These are phyloP conservation scores for Collichthys lucidus DNA, from an alignment of 2,113 vertebrate species.

Conservation along the genomic window DNA sequence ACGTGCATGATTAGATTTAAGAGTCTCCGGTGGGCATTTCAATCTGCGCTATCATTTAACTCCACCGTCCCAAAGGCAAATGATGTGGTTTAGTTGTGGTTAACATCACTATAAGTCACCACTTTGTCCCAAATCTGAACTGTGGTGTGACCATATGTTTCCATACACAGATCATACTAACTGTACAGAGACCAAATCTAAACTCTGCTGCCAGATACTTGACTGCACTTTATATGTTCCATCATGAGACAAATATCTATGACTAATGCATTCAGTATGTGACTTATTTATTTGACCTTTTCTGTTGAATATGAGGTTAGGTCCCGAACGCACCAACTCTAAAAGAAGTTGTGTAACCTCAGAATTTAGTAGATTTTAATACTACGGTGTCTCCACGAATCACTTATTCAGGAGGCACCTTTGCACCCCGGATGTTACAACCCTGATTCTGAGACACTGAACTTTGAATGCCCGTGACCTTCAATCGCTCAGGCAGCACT, in stretches of 20 bases:
- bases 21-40: slow-evolving; percentile 9
- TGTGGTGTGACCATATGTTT: slow-evolving; percentile 33
- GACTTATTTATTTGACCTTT: not conserved
- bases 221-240: not conserved
- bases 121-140: slow-evolving; percentile 18
- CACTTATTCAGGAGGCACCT: not conserved
- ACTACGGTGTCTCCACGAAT: not conserved
- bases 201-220: slow-evolving; percentile 19
- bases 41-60: slow-evolving; percentile 48
- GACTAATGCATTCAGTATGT: not conserved
- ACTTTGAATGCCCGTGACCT: too few species aligned
- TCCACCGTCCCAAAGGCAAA: not conserved
- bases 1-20: slow-evolving; percentile 28
- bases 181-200: slow-evolving; percentile 47
- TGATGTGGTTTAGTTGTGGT: slow-evolving; percentile 2
- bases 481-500: too few species aligned
- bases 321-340: not conserved
- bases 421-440: too few species aligned
- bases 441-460: too few species aligned
- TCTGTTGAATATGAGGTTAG: not conserved
- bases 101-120: slow-evolving; percentile 16
- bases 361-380: not conserved
- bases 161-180: slow-evolving; percentile 28
- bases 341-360: not conserved
- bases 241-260: not conserved